Percentiles rank a stretch among this genome's conserved stretches.
phyloP scores from a whole-genome alignment of 30 jellyfish, hydroid and myxozoan genomes.

The Mastigias papua region DNA sequence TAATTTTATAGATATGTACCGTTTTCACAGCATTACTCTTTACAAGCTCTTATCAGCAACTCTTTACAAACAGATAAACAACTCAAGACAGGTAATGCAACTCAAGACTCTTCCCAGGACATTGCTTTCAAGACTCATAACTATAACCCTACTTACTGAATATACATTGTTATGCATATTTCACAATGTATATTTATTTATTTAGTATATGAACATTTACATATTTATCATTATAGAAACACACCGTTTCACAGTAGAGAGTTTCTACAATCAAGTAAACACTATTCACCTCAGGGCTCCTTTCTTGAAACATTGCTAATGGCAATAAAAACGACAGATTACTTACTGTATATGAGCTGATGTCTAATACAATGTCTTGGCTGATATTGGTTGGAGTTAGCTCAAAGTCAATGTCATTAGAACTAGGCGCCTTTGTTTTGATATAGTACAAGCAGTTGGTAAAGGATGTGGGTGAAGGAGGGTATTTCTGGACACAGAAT shows the following conservation, averaged over 20 bases:
- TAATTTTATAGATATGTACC: no score
- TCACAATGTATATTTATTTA: no score
- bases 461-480: background rate
- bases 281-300: background rate
- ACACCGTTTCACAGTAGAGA: background rate
- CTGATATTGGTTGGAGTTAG: background rate
- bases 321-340: background rate
- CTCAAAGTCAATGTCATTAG: background rate
- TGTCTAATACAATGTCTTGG: background rate
- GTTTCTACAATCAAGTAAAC: no score
- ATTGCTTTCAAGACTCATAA: no score
- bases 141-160: no score
- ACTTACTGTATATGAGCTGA: background rate
- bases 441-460: background rate
- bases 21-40: no score
- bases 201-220: conserved; percentile 28
- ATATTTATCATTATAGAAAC: no score
- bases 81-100: no score
- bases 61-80: no score
- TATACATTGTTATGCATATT: no score
- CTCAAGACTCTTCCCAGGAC: no score
- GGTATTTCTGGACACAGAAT: background rate
- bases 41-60: no score
- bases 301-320: background rate
- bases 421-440: background rate